A percentile compares a stretch with the other conserved stretches of the same genome.
These are phyloP conservation scores for Ochropacha duplaris DNA, from an alignment of 2,888 invertebrate genomes.

Conservation along the genomic window DNA sequence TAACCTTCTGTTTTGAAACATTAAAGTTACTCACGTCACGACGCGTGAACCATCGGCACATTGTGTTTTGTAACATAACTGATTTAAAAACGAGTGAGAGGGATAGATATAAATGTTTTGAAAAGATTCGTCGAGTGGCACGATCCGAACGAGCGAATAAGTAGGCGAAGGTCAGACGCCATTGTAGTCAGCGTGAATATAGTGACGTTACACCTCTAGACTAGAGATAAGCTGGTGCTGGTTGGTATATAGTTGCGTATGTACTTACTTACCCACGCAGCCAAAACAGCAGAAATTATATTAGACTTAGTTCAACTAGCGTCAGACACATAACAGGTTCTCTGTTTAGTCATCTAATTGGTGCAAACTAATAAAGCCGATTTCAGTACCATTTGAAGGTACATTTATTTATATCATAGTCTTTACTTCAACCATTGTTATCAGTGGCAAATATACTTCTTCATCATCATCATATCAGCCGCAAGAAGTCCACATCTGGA, in stretches of 20 bases:
- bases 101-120: conserved; percentile 56
- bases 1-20: background rate
- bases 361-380: too few species aligned
- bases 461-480: too few species aligned
- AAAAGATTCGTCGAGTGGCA: conserved; percentile 70
- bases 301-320: background rate
- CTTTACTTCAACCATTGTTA: too few species aligned
- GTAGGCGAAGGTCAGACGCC: conserved; percentile 78
- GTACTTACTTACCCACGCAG: background rate
- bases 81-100: conserved; percentile 32
- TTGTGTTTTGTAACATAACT: conserved; percentile 8
- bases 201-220: conserved; percentile 60
- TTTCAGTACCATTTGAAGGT: too few species aligned
- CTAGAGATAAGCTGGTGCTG: conserved; percentile 6
- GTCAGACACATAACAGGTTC: too few species aligned
- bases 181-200: conserved; percentile 68
- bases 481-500: too few species aligned
- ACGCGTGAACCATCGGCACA: background rate
- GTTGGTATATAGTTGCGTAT: conserved; percentile 3
- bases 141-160: conserved; percentile 73
- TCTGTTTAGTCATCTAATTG: too few species aligned
- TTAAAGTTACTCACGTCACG: background rate
- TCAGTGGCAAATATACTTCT: too few species aligned
- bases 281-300: background rate
- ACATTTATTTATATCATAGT: too few species aligned